phyloP scores from a whole-genome alignment of 2,888 invertebrate genomes.

The Hydraecia micacea region DNA sequence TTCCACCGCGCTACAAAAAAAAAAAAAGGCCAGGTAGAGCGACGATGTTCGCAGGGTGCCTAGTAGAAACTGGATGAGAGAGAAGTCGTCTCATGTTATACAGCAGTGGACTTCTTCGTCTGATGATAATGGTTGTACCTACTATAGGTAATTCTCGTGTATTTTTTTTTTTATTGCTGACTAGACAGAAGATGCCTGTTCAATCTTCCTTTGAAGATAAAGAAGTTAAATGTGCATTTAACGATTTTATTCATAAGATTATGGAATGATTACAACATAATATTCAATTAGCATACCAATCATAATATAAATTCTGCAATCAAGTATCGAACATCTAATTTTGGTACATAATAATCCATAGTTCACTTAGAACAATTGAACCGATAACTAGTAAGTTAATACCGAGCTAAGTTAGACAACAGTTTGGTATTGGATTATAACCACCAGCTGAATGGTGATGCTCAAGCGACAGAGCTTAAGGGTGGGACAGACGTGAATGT shows the following conservation, averaged over 20 bases:
- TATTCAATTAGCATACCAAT: constrained; percentile 2
- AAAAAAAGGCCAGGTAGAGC: background rate
- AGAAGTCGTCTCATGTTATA: background rate
- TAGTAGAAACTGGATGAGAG: background rate
- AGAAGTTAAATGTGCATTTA: too few relatives aligned
- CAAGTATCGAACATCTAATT: constrained; percentile 14
- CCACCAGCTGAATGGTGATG: constrained; percentile 20
- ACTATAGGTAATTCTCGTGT: too few relatives aligned
- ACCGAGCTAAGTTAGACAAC: constrained; percentile 25
- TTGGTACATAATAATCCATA: constrained; percentile 13
- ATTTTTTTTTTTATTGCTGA: background rate
- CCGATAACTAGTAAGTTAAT: constrained; percentile 27
- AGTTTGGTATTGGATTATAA: constrained; percentile 26
- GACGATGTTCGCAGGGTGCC: background rate
- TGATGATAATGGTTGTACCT: background rate
- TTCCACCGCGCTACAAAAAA: too few relatives aligned
- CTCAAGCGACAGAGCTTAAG: background rate
- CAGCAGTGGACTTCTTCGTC: background rate
- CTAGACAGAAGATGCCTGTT: too few relatives aligned
- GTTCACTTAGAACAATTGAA: constrained; percentile 41
- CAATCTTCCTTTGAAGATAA: too few relatives aligned
- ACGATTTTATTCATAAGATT: background rate
- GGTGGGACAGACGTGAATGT: background rate
- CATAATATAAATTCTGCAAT: constrained; percentile 8
- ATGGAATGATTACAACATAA: background rate